Base-by-base conservation (phyloP, 2,888 invertebrate genomes). In the Drosophila mercatorum region DNA sequence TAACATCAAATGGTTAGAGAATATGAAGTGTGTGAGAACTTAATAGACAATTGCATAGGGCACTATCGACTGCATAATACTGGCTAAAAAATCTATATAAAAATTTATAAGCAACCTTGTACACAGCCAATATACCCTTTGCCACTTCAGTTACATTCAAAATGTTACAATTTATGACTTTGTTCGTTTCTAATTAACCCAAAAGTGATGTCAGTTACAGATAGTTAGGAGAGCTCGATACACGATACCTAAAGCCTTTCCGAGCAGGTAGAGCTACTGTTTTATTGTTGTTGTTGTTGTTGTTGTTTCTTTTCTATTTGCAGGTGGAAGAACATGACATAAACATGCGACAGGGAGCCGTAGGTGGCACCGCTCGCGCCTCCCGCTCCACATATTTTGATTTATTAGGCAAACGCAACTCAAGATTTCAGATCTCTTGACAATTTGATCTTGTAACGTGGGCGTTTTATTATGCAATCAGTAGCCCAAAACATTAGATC, bases 391-490 rank as follows among this genome's bases (percentile, higher is more conserved):
- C 47, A 68, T 64, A 68, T 62, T 69, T 71, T 83, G 83, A 83
- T 85, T 89, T 85, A 77, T 75, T 73, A 88, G 61, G 64, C 61
- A 47, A 55, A 38, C 26, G 12, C 11, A 14, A 26, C n/a, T 7
- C 2, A 12, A 43, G 43, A 40, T 51, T 52, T 11, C 2, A 43
- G 57, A 63, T 63, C 60, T 53, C 51, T 56, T 40, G 49, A 59
- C 40, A 55, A 49, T 64, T 64, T 40, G 40, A 53, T 64, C 68
- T 57, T 40, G 43, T 52, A 38, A 69, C 49, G 72, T 69, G 73
- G 90, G 89, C 90, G 90, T 90, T 86, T 86, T 86, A 90, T 86
- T 86, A 87, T 90, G 89, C 81, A 86, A 90, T 90, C 90, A 90
- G 90, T 88, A 86, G 90, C 88, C 62, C 63, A 80, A 72, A 75